Conservation (phyloP, 2,888 invertebrate genomes). For the Drosophila dives region DNA sequence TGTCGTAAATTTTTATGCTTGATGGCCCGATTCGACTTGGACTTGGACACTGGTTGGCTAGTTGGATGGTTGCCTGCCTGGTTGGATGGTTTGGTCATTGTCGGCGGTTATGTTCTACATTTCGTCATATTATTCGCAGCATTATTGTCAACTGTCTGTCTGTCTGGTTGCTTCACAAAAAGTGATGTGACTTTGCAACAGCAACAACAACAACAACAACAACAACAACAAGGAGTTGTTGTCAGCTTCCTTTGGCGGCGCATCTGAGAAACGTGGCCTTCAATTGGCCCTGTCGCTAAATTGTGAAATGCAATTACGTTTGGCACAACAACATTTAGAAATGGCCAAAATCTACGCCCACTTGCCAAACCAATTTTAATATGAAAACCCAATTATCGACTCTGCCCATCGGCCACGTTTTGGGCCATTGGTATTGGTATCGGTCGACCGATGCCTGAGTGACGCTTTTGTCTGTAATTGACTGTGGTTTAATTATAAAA, state of each 20-base stretch:
- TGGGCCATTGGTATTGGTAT: neutral
- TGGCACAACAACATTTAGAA: slow-evolving; percentile 31
- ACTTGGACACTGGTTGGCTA: slow-evolving; percentile 1
- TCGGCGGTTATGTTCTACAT: slow-evolving; percentile 80
- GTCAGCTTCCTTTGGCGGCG: slow-evolving; percentile 60
- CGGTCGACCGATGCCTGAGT: slow-evolving; percentile 48
- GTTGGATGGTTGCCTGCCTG: slow-evolving; percentile 14
- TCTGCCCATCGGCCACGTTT: slow-evolving; percentile 53
- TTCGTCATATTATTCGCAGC: slow-evolving; percentile 83
- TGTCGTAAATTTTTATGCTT: slow-evolving; percentile 82
- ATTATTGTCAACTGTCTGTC: slow-evolving; percentile 79
- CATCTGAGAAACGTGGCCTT: slow-evolving; percentile 52
- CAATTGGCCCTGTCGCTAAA: slow-evolving; percentile 66
- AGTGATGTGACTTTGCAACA: slow-evolving; percentile 52
- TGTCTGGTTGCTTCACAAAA: slow-evolving; percentile 53
- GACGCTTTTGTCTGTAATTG: slow-evolving; percentile 82
- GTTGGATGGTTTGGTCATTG: slow-evolving; percentile 51
- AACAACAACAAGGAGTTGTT: slow-evolving; percentile 2
- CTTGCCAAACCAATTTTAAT: slow-evolving; percentile 64
- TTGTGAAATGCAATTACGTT: slow-evolving; percentile 77
- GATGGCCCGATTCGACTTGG: slow-evolving; percentile 42
- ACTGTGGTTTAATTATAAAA: slow-evolving; percentile 82
- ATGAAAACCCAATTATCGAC: slow-evolving; percentile 75
- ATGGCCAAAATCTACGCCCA: slow-evolving; percentile 52
- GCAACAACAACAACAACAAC: slow-evolving; percentile 6